A percentile compares a stretch with the other conserved stretches of the same genome.
Evolutionary conservation across 2,888 invertebrate genomes (phyloP).

Genomic region (Amphipyra berbera): DNA sequence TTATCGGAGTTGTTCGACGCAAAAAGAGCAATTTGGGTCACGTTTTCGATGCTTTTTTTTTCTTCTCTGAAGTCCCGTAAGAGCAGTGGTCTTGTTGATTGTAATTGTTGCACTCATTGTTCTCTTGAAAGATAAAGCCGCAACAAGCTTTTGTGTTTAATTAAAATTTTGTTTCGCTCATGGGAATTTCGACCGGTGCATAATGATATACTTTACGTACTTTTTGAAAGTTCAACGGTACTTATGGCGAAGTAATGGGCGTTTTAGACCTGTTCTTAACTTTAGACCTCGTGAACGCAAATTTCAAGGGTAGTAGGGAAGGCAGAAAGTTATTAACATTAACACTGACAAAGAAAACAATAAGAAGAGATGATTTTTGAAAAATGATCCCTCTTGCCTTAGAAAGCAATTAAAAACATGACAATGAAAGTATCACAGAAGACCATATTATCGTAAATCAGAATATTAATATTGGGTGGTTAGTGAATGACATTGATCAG

Average conservation of each 20-base stretch:
- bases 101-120: constrained; percentile 86
- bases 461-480: background rate
- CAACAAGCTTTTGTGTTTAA: constrained; percentile 79
- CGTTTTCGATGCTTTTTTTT: constrained; percentile 74
- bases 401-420: background rate
- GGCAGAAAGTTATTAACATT: background rate
- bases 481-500: too few relatives aligned
- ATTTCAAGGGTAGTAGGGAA: constrained; percentile 34
- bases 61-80: constrained; percentile 76
- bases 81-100: constrained; percentile 65
- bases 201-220: constrained; percentile 62
- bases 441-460: background rate
- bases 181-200: constrained; percentile 60
- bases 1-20: constrained; percentile 74
- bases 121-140: constrained; percentile 78
- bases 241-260: constrained; percentile 48
- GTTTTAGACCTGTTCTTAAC: constrained; percentile 59
- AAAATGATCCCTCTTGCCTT: too few relatives aligned
- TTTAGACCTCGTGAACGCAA: constrained; percentile 46
- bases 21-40: constrained; percentile 86
- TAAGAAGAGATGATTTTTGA: background rate
- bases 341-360: background rate
- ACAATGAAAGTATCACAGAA: background rate
- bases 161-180: constrained; percentile 79
- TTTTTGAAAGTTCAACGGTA: constrained; percentile 62